Percentiles rank a stretch among this genome's conserved stretches.
Evolutionary conservation across 2,888 invertebrate species (phyloP).

Genomic region (Willowsia nigromaculata): DNA sequence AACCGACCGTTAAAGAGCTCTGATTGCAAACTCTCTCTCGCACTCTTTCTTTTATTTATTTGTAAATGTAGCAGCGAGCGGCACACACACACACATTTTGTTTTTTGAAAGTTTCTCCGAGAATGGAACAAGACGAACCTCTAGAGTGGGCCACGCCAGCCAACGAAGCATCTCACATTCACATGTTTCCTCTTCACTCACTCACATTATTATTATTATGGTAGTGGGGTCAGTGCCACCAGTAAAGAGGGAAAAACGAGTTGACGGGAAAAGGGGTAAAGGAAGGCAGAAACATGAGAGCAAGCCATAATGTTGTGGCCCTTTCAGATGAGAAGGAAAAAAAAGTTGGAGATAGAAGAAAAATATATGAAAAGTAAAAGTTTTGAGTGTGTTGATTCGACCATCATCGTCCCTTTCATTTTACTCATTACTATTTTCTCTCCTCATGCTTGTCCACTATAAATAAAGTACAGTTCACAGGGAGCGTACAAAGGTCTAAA

Average conservation of each 20-base stretch:
- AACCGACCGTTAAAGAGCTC: conserved; percentile 62
- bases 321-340: neutral
- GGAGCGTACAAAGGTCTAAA: neutral
- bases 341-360: too few species aligned
- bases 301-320: neutral
- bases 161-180: conserved; percentile 12
- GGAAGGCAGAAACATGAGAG: neutral
- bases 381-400: conserved; percentile 6
- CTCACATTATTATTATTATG: conserved; percentile 44
- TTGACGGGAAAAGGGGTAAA: conserved; percentile 26
- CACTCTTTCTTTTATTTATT: conserved; percentile 55
- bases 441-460: neutral
- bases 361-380: neutral
- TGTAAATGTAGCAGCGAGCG: conserved; percentile 56
- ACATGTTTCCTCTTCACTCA: too few species aligned
- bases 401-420: conserved; percentile 53
- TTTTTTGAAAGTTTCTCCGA: conserved; percentile 14
- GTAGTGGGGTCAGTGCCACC: conserved; percentile 62
- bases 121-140: neutral
- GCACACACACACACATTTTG: conserved; percentile 12
- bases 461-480: neutral
- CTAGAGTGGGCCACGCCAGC: neutral
- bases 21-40: conserved; percentile 58
- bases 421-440: conserved; percentile 57
- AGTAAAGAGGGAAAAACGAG: conserved; percentile 38